Evolutionary conservation across 1,140 invertebrate species (phyloP).

Genomic region (Lordiphosa mommai): DNA sequence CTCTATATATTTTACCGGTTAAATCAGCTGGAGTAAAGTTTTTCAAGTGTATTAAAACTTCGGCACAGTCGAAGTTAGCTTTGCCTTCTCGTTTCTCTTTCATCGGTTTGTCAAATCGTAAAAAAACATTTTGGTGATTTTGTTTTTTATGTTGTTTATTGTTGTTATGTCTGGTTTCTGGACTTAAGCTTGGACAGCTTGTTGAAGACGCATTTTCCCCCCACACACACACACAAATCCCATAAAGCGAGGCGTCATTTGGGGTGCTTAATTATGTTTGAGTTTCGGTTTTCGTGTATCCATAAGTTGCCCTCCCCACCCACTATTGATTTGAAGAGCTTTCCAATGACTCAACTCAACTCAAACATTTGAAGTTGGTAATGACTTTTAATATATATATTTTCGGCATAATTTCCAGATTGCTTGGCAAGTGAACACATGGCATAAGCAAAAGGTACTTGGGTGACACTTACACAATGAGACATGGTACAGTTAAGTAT

Average conservation of each 20-base stretch:
- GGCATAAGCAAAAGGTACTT: conserved; percentile 46
- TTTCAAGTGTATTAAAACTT: too few species aligned
- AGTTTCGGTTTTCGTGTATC: conserved; percentile 2
- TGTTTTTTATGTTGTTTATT: conserved; percentile 31
- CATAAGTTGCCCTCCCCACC: background rate
- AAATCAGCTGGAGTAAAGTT: too few species aligned
- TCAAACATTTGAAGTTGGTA: background rate
- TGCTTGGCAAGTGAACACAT: conserved; percentile 53
- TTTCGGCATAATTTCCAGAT: conserved; percentile 31
- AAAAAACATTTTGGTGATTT: conserved; percentile 1
- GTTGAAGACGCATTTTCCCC: conserved; percentile 9
- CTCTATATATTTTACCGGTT: too few species aligned
- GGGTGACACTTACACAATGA: conserved; percentile 50
- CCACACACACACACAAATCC: background rate
- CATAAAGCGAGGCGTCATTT: conserved; percentile 17
- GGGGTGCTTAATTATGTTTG: conserved; percentile 26
- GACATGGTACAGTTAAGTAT: conserved; percentile 14
- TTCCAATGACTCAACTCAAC: conserved; percentile 9
- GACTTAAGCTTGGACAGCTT: too few species aligned
- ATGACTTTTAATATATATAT: conserved; percentile 10
- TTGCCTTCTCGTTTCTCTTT: too few species aligned
- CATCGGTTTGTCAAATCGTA: conserved; percentile 1
- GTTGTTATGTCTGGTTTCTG: conserved; percentile 29
- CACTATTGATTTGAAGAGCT: conserved; percentile 18
- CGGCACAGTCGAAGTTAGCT: too few species aligned